Conservation (phyloP, 1,140 invertebrate species). For the Zaprionus africanus region DNA sequence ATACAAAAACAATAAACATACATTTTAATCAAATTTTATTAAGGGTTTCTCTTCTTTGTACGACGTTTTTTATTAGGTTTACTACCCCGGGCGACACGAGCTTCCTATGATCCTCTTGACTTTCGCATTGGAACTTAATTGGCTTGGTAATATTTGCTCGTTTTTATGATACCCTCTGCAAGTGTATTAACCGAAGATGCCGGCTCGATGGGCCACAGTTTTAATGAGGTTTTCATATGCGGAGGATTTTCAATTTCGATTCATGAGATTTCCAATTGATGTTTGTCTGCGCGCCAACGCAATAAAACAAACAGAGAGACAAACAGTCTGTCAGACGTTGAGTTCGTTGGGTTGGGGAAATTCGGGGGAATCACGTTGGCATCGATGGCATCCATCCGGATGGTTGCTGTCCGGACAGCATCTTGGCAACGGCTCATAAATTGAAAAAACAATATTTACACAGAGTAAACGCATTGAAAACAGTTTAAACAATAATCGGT, state of each 20-base stretch:
- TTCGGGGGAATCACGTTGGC: neutral
- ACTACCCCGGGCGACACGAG: neutral
- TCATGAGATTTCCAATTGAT: slow-evolving; percentile 73
- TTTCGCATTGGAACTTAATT: neutral
- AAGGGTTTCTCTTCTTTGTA: neutral
- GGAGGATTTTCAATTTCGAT: slow-evolving; percentile 72
- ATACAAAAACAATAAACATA: neutral
- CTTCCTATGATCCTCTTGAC: neutral
- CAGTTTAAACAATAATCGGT: slow-evolving; percentile 83
- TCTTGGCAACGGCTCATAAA: slow-evolving; percentile 61
- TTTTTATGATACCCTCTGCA: slow-evolving; percentile 13
- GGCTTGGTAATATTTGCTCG: neutral
- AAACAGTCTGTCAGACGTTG: slow-evolving; percentile 32
- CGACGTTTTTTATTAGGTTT: neutral
- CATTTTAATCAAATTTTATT: slow-evolving; percentile 6
- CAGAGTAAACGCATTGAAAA: slow-evolving; percentile 82
- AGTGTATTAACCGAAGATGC: neutral
- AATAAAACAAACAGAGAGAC: slow-evolving; percentile 39
- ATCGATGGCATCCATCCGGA: slow-evolving; percentile 47
- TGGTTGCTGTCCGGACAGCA: neutral
- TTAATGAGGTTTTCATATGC: slow-evolving; percentile 68
- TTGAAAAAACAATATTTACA: slow-evolving; percentile 82
- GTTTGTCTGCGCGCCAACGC: slow-evolving; percentile 73
- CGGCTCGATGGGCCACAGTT: slow-evolving; percentile 25
- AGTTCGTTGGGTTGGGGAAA: slow-evolving; percentile 5